phyloP scores from a whole-genome alignment of 2,888 invertebrate species.

The Schrankia costaestrigalis region DNA sequence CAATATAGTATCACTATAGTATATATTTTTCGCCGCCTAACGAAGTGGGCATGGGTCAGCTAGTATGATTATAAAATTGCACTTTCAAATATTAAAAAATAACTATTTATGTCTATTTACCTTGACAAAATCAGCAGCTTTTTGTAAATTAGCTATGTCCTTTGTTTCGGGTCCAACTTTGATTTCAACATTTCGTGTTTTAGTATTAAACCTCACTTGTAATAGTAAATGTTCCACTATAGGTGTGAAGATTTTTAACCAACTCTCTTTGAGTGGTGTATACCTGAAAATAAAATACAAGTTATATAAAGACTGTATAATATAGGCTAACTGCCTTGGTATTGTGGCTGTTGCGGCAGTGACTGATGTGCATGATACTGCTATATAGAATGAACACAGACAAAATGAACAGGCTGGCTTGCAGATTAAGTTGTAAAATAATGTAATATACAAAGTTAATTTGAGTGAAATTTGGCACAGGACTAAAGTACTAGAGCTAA shows the following conservation, averaged over 20 bases:
- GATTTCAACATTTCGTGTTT: slow-evolving; percentile 94
- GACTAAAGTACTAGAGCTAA: too few relatives aligned
- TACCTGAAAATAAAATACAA: slow-evolving; percentile 79
- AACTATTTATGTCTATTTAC: slow-evolving; percentile 32
- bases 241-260: slow-evolving; percentile 98
- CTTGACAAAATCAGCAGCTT: slow-evolving; percentile 98
- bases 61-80: not conserved
- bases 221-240: slow-evolving; percentile 96
- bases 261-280: slow-evolving; percentile 96
- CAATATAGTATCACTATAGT: not conserved
- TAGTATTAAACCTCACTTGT: slow-evolving; percentile 96
- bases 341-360: too few relatives aligned
- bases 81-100: not conserved
- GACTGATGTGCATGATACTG: too few relatives aligned
- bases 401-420: too few relatives aligned
- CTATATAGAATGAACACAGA: too few relatives aligned
- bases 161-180: slow-evolving; percentile 86
- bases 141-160: slow-evolving; percentile 95
- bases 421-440: too few relatives aligned
- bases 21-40: not conserved
- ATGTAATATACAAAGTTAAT: too few relatives aligned
- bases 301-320: slow-evolving; percentile 1
- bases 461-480: too few relatives aligned
- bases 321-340: too few relatives aligned
- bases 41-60: not conserved